Evolutionary conservation across 2,888 invertebrate species (phyloP), one percentile per base, ranked within the genome.

Genomic region (Drosophila kuntzei): DNA sequence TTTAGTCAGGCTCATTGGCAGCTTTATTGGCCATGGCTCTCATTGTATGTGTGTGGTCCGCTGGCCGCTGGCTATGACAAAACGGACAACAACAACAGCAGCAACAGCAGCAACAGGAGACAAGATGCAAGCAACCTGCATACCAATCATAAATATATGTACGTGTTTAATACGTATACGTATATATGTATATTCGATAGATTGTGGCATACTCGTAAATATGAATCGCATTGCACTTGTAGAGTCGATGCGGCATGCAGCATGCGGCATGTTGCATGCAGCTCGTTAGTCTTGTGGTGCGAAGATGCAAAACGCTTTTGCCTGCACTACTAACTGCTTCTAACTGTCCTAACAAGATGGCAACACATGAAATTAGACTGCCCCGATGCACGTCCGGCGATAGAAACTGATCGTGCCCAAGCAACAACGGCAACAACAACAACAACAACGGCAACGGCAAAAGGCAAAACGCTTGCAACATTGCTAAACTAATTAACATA

Each of bases 301-400:
- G 82, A 83, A 84, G 80, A 85, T 84, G 85, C 86, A 84, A 83
- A 83, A 81, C 76, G 82, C 71, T 61, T 50, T 37, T 39, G 49
- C 61, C 50, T 34, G 49, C 25, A 29, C 58, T 49, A 59, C 70
- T 64, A 73, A 70, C 68, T 76, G 75, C 63, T 61, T 41, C 66
- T 75, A 75, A 72, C 68, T 67, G 83, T 83, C 76, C 80, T 84
- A 76, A 79, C 79, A 86, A 86, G 81, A 81, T 81, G 79, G 74
- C 80, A 85, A 87, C 89, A 89, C 87, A 89, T 81, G 87, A 84
- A 89, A 89, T 86, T 89, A 85, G 85, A 86, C 89, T 89, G 87
- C 85, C 51, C 69, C 88, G 85, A 86, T 86, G 85, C 85, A 86
- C 85, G 85, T 85, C 77, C 77, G 61, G 55, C 74, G 85, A 86